phyloP scores from a whole-genome alignment of 2,888 invertebrate species.

The Phorcus lineatus region DNA sequence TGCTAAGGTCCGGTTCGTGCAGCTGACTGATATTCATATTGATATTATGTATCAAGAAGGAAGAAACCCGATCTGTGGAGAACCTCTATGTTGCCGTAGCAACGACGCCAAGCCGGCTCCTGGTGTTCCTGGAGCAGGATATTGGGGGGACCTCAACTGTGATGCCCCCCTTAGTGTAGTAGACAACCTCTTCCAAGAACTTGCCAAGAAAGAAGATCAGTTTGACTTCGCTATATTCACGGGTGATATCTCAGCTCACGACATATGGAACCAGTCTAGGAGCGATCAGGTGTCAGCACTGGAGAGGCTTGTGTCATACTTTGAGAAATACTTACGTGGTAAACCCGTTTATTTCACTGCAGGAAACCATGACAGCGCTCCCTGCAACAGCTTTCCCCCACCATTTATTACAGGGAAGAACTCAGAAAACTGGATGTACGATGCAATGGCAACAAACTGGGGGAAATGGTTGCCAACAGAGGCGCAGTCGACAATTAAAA shows the following conservation, averaged over 20 bases:
- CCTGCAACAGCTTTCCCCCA: constrained; percentile 86
- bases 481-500: constrained; percentile 56
- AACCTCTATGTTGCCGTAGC: constrained; percentile 86
- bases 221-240: constrained; percentile 87
- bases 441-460: constrained; percentile 85
- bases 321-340: constrained; percentile 81
- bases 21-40: constrained; percentile 91
- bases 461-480: constrained; percentile 79
- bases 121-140: constrained; percentile 81
- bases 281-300: constrained; percentile 82
- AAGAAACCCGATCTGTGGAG: constrained; percentile 83
- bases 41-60: constrained; percentile 84
- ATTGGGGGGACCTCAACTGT: constrained; percentile 96
- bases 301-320: constrained; percentile 53
- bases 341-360: constrained; percentile 95
- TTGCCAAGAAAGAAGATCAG: constrained; percentile 75
- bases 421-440: constrained; percentile 91
- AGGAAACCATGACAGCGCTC: constrained; percentile 97
- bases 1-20: constrained; percentile 83
- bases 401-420: constrained; percentile 81
- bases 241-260: constrained; percentile 96
- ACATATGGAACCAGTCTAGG: constrained; percentile 90
- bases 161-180: constrained; percentile 94
- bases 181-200: constrained; percentile 88
- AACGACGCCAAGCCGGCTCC: constrained; percentile 74